Percentiles rank a stretch among this genome's conserved stretches.
Conservation (phyloP, 92 coral and sea anemone species). For the Umimayanthus kanabou region DNA sequence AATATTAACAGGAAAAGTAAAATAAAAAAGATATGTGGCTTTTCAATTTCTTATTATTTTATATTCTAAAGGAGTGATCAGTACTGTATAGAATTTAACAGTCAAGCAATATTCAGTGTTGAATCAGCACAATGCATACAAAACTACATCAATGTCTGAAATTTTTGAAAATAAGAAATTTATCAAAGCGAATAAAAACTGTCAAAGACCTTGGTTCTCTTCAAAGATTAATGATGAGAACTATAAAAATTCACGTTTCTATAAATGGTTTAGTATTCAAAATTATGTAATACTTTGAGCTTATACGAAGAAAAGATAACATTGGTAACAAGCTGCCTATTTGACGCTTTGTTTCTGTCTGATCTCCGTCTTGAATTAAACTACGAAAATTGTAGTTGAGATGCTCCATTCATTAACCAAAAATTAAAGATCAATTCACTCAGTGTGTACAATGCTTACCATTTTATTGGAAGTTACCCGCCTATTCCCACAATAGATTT, state of each 20-base stretch:
- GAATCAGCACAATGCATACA: neutral
- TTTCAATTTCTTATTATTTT: too few species aligned
- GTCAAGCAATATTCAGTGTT: neutral
- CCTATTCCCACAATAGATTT: neutral
- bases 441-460: neutral
- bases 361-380: too few species aligned
- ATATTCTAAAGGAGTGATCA: too few species aligned
- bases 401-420: neutral
- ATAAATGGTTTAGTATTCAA: too few species aligned
- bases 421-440: neutral
- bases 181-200: neutral
- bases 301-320: neutral
- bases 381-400: too few species aligned
- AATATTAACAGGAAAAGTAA: neutral
- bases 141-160: neutral
- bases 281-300: neutral
- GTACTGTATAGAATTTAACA: too few species aligned
- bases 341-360: neutral
- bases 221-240: neutral
- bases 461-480: neutral
- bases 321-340: neutral
- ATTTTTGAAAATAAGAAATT: neutral
- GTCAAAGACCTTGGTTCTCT: neutral
- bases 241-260: neutral
- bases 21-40: too few species aligned